phyloP scores from a whole-genome alignment of 1,140 invertebrate species.

The Rhagoletis pomonella region DNA sequence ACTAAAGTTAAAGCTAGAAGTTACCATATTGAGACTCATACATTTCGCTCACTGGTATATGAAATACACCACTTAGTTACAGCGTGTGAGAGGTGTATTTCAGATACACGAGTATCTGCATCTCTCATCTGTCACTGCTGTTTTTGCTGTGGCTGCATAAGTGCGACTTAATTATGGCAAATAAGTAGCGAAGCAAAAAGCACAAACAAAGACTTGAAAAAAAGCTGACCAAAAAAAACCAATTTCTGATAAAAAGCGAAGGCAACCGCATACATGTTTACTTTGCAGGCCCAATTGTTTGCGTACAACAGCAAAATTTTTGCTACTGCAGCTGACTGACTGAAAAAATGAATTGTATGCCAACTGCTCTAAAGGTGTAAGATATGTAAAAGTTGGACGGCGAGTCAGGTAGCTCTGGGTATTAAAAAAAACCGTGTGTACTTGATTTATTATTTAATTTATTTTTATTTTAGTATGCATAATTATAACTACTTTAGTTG shows the following conservation, averaged over 20 bases:
- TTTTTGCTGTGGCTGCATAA: slow-evolving; percentile 31
- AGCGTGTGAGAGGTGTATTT: slow-evolving; percentile 17
- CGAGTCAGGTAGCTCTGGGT: too few relatives aligned
- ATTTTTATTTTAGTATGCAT: not conserved
- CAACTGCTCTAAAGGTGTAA: slow-evolving; percentile 2
- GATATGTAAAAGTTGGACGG: too few relatives aligned
- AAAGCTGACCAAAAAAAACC: not conserved
- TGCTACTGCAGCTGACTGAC: slow-evolving; percentile 32
- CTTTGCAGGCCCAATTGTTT: slow-evolving; percentile 32
- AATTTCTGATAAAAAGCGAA: not conserved
- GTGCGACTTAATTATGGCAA: slow-evolving; percentile 30
- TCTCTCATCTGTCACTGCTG: slow-evolving; percentile 30
- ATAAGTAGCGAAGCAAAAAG: slow-evolving; percentile 3
- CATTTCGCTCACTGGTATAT: not conserved
- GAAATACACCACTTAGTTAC: not conserved
- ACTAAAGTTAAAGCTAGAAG: too few relatives aligned
- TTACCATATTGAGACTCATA: not conserved
- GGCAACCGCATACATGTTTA: not conserved
- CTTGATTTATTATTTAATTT: not conserved
- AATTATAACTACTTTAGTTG: too few relatives aligned
- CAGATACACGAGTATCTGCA: slow-evolving; percentile 36
- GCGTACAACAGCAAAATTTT: slow-evolving; percentile 26
- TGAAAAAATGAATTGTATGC: not conserved
- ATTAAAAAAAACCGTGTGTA: too few relatives aligned
- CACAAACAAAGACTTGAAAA: not conserved